Evolutionary conservation across 2,797 vertebrate genomes (phyloP), one percentile per base, ranked within the genome.

Genomic region (Gymnodraco acuticeps): DNA sequence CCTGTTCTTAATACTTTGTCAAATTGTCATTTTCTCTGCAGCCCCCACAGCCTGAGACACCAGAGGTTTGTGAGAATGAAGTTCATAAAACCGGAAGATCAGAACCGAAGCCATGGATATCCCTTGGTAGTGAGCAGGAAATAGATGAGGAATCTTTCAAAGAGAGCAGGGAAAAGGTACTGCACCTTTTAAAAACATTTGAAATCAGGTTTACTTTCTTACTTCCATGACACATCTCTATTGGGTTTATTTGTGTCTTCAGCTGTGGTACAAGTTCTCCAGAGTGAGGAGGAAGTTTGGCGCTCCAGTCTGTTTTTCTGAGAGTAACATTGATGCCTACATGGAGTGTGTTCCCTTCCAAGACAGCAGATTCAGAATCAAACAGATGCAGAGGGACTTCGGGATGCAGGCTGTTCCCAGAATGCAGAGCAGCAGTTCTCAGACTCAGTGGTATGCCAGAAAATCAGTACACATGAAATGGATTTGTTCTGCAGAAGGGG

Each of bases 111-210:
- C 84, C 87, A 0, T 99, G 98, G 98, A 71, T 96, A 65, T 96
- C 96, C 64, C 92, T 98, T 64, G 96, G 97, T 63, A 99, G 97
- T 0, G 97, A 98, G 83, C 85, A 87, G 75, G 98, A 99, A 94
- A 95, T 99, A 65, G 95, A 96, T 27, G 95, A 96, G 43, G 97
- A 97, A 89, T 93, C 93, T 3, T 33, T 95, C 70, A 95, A 80
- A 66, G 93, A 95, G 27, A 81, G 89, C 31, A 90, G 86, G 91
- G 86, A 82, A 60, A 96, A 94, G 95, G 97, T 96, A 87, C 43
- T 45, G 16, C 31, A 70, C 43, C 48, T 16, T 68, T n/a, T 55
- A 8, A 13, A 66, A 66, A 67, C 13, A 48, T 27, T n/a, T 41
- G 9, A 14, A 48, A 20, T 31, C 3, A 0, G 1, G 38, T 15